Percentiles rank a stretch among this genome's conserved stretches.
Conservation (phyloP, 2,797 vertebrate genomes). For the Acestrorhynchus altus region DNA sequence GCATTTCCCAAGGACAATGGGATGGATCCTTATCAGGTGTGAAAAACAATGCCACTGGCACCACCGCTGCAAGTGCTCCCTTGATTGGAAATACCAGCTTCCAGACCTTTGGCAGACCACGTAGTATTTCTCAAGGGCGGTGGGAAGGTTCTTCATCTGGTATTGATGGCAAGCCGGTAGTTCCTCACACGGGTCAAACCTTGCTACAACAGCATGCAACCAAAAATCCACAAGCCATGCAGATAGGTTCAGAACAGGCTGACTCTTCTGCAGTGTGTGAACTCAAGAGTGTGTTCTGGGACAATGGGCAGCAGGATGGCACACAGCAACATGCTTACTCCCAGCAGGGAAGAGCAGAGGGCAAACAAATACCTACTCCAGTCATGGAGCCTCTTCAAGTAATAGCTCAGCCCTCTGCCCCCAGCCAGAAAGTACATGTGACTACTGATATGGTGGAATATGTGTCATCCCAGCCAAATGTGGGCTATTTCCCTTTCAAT, state of each 20-base stretch:
- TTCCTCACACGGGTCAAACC: constrained; percentile 46
- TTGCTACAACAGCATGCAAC: constrained; percentile 78
- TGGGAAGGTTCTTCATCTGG: constrained; percentile 81
- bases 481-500: constrained; percentile 89
- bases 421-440: constrained; percentile 80
- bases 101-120: constrained; percentile 78
- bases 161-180: constrained; percentile 77
- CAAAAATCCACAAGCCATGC: constrained; percentile 76
- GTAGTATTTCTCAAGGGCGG: constrained; percentile 76
- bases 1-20: constrained; percentile 77
- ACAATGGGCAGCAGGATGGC: constrained; percentile 55
- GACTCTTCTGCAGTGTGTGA: constrained; percentile 75
- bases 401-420: constrained; percentile 79
- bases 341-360: constrained; percentile 53
- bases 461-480: constrained; percentile 78
- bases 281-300: constrained; percentile 79
- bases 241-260: constrained; percentile 69
- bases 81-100: constrained; percentile 73
- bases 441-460: constrained; percentile 83
- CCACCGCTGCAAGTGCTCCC: constrained; percentile 18
- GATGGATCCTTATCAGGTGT: constrained; percentile 81
- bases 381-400: constrained; percentile 67
- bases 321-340: constrained; percentile 67
- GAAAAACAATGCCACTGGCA: constrained; percentile 66
- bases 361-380: constrained; percentile 57